Percentiles rank a stretch among this genome's conserved stretches.
Evolutionary conservation across 1,140 invertebrate genomes (phyloP).

Genomic region (Heterodera carotae): DNA sequence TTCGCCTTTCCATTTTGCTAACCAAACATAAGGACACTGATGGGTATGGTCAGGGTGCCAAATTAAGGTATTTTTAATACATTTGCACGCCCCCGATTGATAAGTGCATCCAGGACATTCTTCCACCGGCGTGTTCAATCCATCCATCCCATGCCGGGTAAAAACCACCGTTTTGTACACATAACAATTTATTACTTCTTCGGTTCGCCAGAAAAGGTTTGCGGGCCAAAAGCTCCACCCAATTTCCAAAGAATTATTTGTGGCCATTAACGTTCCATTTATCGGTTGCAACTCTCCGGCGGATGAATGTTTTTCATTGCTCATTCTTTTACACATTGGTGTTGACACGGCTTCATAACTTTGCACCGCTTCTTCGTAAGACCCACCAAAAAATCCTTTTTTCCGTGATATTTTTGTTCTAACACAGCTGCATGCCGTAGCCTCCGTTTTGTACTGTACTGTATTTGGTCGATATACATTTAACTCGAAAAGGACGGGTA

Average conservation of each 20-base stretch:
- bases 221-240: conserved; percentile 10
- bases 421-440: conserved; percentile 5
- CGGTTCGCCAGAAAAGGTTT: background rate
- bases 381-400: background rate
- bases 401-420: background rate
- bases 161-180: conserved; percentile 19
- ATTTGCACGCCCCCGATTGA: conserved; percentile 1
- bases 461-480: conserved; percentile 7
- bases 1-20: background rate
- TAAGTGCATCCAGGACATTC: background rate
- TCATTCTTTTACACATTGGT: conserved; percentile 1
- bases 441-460: conserved; percentile 14
- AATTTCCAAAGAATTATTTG: conserved; percentile 3
- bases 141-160: conserved; percentile 7
- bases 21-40: conserved; percentile 7
- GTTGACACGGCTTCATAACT: background rate
- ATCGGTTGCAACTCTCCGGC: background rate
- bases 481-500: background rate
- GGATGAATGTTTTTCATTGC: background rate
- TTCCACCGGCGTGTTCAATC: conserved; percentile 4
- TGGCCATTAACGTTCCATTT: conserved; percentile 6
- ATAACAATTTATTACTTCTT: conserved; percentile 15
- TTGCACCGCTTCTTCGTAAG: background rate
- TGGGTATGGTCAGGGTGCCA: conserved; percentile 14
- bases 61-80: conserved; percentile 3